A percentile compares a stretch with the other conserved stretches of the same genome.
These are phyloP conservation scores for Stichopus horrens DNA, from an alignment of 53 echinoderm and acorn worm species.

Conservation along the genomic window DNA sequence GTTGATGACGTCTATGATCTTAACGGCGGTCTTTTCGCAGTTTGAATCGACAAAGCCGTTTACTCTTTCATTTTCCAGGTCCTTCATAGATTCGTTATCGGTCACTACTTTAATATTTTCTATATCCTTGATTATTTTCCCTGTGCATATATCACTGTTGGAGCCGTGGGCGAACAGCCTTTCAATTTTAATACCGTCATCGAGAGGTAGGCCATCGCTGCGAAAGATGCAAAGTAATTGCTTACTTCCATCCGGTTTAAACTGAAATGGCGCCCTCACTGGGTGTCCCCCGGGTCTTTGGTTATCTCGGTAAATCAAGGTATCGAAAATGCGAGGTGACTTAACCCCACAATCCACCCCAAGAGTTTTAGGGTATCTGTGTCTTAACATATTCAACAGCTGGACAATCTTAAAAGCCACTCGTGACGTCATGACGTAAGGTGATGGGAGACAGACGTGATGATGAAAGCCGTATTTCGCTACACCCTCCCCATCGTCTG, in stretches of 20 bases:
- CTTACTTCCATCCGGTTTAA: neutral
- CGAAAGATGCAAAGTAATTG: neutral
- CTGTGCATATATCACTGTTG: neutral
- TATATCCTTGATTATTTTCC: neutral
- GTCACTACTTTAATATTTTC: neutral
- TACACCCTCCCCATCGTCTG: neutral
- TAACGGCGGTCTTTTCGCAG: neutral
- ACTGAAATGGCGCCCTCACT: neutral
- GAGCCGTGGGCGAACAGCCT: neutral
- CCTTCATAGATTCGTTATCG: neutral
- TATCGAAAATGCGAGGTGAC: neutral
- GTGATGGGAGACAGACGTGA: neutral
- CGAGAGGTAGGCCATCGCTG: neutral
- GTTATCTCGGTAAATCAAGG: neutral
- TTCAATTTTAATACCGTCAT: neutral
- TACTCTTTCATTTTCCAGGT: neutral
- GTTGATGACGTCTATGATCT: neutral
- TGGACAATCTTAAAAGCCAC: neutral
- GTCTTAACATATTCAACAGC: neutral
- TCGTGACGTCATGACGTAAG: neutral
- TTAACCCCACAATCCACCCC: slow-evolving; percentile 10
- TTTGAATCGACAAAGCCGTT: slow-evolving; percentile 2
- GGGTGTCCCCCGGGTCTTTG: neutral
- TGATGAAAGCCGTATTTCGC: slow-evolving; percentile 17
- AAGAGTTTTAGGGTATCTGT: neutral